phyloP scores from a whole-genome alignment of 2,888 invertebrate genomes.

The Campoplex nolae region DNA sequence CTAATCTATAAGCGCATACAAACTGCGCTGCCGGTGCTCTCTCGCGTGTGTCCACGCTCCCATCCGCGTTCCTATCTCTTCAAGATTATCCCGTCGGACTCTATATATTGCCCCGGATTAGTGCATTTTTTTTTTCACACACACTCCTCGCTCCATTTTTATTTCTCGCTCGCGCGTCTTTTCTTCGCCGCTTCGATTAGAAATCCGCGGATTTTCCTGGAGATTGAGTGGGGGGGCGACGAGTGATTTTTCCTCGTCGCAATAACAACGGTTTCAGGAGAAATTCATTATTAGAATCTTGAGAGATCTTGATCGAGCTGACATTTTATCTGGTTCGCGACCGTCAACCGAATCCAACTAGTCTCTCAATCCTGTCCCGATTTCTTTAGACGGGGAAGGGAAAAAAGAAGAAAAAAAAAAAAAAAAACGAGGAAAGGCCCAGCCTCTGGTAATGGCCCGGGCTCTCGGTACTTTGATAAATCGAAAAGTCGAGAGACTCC shows the following conservation, averaged over 20 bases:
- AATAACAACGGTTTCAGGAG: too few species aligned
- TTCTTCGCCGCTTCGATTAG: conserved; percentile 10
- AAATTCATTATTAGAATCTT: not conserved
- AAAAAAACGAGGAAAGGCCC: conserved; percentile 71
- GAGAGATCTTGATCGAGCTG: not conserved
- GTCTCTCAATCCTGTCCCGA: too few species aligned
- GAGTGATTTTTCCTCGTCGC: conserved; percentile 1
- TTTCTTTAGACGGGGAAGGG: not conserved
- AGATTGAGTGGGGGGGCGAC: not conserved
- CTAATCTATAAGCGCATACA: conserved; percentile 59
- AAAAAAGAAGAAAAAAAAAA: conserved; percentile 67
- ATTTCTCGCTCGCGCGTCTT: not conserved
- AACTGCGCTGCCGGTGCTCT: conserved; percentile 63
- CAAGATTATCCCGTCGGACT: conserved; percentile 80
- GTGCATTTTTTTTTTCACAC: conserved; percentile 72
- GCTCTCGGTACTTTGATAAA: conserved; percentile 80
- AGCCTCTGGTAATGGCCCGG: conserved; percentile 74
- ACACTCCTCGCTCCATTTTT: conserved; percentile 55
- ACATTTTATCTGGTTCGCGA: conserved; percentile 9
- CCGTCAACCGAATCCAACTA: too few species aligned
- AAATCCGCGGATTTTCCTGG: conserved; percentile 39
- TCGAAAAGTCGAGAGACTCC: conserved; percentile 77
- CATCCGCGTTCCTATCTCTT: conserved; percentile 74
- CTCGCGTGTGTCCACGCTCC: conserved; percentile 45
- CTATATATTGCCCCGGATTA: conserved; percentile 82